phyloP scores from a whole-genome alignment of 2,797 vertebrate species.

The Oryzias sinensis region DNA sequence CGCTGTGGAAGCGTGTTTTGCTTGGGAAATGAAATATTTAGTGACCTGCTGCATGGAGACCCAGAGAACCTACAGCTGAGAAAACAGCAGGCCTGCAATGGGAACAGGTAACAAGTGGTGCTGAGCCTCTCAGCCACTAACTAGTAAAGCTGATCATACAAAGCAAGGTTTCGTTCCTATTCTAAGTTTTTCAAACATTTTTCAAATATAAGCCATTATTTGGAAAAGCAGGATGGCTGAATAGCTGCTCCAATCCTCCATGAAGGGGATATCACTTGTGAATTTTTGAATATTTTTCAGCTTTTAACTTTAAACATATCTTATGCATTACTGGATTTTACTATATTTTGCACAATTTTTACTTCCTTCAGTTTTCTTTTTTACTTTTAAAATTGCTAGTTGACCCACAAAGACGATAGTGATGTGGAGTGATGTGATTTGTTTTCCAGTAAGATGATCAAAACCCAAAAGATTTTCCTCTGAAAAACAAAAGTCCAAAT shows the following conservation, averaged over 20 bases:
- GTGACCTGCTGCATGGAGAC: constrained; percentile 77
- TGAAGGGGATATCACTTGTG: neutral
- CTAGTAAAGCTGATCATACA: constrained; percentile 34
- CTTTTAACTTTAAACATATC: neutral
- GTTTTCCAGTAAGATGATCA: too few species aligned
- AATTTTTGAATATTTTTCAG: neutral
- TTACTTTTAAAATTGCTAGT: neutral
- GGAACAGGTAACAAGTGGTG: constrained; percentile 64
- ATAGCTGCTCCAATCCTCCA: too few species aligned
- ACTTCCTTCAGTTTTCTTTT: neutral
- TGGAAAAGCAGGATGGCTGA: too few species aligned
- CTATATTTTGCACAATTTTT: neutral
- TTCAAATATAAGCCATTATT: too few species aligned
- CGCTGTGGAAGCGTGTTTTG: constrained; percentile 77
- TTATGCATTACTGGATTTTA: neutral
- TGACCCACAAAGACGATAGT: neutral
- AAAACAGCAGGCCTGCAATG: constrained; percentile 65
- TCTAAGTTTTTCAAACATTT: too few species aligned
- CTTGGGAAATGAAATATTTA: constrained; percentile 87
- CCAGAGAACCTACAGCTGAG: constrained; percentile 72
- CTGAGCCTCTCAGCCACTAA: constrained; percentile 19
- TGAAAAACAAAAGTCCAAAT: neutral
- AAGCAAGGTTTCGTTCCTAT: too few species aligned
- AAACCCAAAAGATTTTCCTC: too few species aligned
- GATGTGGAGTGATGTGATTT: too few species aligned